Evolutionary conservation across 2,113 vertebrate species (phyloP).

Genomic region (Aptenodytes patagonicus): DNA sequence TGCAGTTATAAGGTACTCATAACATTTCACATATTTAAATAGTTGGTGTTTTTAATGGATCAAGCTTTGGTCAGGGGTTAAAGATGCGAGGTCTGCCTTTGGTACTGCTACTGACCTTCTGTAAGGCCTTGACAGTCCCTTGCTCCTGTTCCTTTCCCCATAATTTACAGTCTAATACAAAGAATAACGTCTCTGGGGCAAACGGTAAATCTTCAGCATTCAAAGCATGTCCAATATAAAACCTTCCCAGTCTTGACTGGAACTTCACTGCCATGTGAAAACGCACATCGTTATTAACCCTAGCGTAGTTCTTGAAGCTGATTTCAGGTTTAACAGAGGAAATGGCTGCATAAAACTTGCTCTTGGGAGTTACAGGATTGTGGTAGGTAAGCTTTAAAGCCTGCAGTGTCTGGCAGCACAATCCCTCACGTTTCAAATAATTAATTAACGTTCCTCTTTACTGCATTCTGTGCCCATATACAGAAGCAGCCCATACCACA

Average conservation of each 20-base stretch:
- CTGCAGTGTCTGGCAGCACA: not conserved
- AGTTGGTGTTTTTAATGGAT: not conserved
- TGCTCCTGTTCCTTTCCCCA: not conserved
- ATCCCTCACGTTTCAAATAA: not conserved
- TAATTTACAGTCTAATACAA: not conserved
- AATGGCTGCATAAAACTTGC: not conserved
- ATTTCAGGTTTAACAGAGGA: not conserved
- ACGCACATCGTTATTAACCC: fast-evolving
- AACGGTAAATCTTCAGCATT: not conserved
- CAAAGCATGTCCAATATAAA: not conserved
- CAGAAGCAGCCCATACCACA: not conserved
- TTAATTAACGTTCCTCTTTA: constrained; percentile 1
- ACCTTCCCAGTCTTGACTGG: not conserved
- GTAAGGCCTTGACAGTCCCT: not conserved
- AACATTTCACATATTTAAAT: not conserved
- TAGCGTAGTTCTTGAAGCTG: not conserved
- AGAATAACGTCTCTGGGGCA: not conserved
- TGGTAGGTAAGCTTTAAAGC: not conserved
- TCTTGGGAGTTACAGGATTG: not conserved
- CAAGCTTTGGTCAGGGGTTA: not conserved
- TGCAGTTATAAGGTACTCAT: not conserved
- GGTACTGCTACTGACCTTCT: not conserved
- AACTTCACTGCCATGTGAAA: not conserved
- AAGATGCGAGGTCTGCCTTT: not conserved
- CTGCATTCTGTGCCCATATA: constrained; percentile 8